Evolutionary conservation across 2,113 vertebrate genomes (phyloP).

Genomic region (Rhodinocichla rosea): DNA sequence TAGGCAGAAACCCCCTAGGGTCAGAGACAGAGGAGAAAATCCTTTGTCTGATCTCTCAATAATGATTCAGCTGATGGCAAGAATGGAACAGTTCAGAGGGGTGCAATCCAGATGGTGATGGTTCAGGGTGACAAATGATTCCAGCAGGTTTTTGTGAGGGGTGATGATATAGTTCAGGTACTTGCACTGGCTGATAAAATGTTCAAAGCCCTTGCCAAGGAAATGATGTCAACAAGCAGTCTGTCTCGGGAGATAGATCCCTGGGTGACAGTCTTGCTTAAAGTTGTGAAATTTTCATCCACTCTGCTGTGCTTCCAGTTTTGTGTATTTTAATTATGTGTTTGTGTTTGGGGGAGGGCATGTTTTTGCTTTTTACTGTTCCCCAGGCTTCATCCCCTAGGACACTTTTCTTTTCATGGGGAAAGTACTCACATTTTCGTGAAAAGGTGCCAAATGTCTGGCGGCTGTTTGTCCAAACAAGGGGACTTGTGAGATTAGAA

Average conservation of each 20-base stretch:
- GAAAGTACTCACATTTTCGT: not conserved
- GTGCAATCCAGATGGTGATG: not conserved
- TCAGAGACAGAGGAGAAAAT: not conserved
- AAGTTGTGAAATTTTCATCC: not conserved
- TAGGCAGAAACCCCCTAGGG: not conserved
- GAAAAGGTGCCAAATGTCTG: not conserved
- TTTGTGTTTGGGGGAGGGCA: not conserved
- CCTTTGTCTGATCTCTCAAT: not conserved
- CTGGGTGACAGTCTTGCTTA: not conserved
- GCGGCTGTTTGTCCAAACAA: not conserved
- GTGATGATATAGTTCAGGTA: slow-evolving; percentile 32
- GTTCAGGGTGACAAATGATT: slow-evolving; percentile 18
- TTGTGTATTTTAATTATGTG: slow-evolving; percentile 3
- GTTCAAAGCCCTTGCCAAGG: slow-evolving; percentile 23
- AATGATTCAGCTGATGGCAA: not conserved
- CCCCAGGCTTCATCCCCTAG: not conserved
- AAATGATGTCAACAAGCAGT: slow-evolving; percentile 27
- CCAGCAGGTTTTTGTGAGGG: slow-evolving; percentile 10
- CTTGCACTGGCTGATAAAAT: slow-evolving; percentile 33
- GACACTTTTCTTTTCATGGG: not conserved
- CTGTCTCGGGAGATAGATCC: not conserved
- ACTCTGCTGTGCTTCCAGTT: not conserved
- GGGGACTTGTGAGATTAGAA: not conserved
- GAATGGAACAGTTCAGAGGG: not conserved
- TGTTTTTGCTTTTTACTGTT: not conserved